Evolutionary conservation across 2,888 invertebrate species (phyloP).

Genomic region (Nemapogon koenigi): DNA sequence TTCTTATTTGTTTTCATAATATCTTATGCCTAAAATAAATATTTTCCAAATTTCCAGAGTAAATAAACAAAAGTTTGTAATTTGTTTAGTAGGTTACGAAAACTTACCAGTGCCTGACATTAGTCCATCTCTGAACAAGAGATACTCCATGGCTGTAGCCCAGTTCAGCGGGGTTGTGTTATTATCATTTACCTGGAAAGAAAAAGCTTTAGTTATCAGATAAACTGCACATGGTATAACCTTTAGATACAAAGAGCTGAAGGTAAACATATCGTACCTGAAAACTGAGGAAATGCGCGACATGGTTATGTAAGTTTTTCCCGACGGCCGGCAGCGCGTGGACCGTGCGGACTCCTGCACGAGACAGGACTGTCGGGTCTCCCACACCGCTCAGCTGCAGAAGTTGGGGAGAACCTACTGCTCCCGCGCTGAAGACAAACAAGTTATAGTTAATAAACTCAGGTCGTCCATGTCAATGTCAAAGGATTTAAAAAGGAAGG

Average conservation of each 20-base stretch:
- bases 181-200: slow-evolving; percentile 72
- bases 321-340: slow-evolving; percentile 84
- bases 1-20: too few species aligned
- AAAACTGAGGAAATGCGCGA: slow-evolving; percentile 80
- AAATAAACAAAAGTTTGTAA: too few species aligned
- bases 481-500: too few species aligned
- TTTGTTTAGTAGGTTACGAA: too few species aligned
- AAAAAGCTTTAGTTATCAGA: neutral
- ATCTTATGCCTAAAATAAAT: too few species aligned
- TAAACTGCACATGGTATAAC: neutral
- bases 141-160: slow-evolving; percentile 91
- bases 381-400: slow-evolving; percentile 91
- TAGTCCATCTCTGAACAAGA: slow-evolving; percentile 85
- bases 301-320: slow-evolving; percentile 85
- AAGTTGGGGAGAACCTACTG: slow-evolving; percentile 93
- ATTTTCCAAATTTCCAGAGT: too few species aligned
- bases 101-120: slow-evolving; percentile 84
- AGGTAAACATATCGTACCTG: slow-evolving; percentile 25
- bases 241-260: neutral
- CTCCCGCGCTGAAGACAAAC: slow-evolving; percentile 67
- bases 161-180: slow-evolving; percentile 87
- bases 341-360: slow-evolving; percentile 69
- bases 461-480: too few species aligned
- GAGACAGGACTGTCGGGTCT: slow-evolving; percentile 71
- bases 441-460: neutral